Evolutionary conservation across 2,113 vertebrate genomes (phyloP).

Genomic region (Ceuthmochares aereus): DNA sequence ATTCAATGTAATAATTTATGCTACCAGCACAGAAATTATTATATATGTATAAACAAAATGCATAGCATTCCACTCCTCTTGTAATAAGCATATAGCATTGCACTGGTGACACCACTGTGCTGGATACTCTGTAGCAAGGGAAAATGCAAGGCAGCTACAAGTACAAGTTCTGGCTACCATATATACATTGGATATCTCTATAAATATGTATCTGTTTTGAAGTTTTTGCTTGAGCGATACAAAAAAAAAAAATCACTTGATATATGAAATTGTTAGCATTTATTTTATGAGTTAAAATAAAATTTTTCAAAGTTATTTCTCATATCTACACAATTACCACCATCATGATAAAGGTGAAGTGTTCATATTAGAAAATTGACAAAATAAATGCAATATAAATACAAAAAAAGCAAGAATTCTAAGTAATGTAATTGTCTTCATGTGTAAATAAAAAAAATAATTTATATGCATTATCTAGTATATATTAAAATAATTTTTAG

Average conservation of each 20-base stretch:
- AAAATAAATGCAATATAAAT: background rate
- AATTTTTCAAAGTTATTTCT: background rate
- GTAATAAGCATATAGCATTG: background rate
- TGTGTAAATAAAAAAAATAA: background rate
- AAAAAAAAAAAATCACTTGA: background rate
- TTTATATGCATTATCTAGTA: too few species aligned
- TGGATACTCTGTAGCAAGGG: background rate
- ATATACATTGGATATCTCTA: background rate
- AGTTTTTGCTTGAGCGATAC: background rate
- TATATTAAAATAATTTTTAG: background rate
- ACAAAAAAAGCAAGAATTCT: background rate
- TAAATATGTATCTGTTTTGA: background rate
- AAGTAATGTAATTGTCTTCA: background rate
- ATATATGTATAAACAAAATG: background rate
- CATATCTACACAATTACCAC: background rate
- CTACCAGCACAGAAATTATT: background rate
- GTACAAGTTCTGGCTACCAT: background rate
- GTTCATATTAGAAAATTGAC: background rate
- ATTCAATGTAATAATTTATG: background rate
- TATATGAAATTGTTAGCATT: background rate
- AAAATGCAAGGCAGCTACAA: background rate
- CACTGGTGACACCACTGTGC: background rate
- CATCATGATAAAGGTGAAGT: background rate
- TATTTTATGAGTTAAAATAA: background rate
- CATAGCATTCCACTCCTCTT: background rate